Evolutionary conservation across 2,797 vertebrate genomes (phyloP), one percentile per base, ranked within the genome.

Genomic region (Molossus alvarezi): DNA sequence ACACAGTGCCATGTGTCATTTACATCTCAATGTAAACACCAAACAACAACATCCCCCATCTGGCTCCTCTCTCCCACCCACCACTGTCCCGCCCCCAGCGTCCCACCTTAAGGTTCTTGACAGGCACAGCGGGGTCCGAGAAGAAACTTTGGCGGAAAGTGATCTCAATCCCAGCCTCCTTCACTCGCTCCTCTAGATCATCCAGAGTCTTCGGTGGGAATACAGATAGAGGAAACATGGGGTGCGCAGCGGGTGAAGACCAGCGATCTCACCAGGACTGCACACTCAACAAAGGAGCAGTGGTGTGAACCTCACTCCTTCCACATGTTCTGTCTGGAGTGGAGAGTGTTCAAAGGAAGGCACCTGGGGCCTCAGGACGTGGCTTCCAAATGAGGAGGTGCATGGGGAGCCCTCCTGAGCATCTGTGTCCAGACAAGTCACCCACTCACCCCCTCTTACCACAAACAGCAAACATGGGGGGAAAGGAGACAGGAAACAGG

Each of bases 141-240:
- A 99, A 99, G 98, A 99, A 99, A 96, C 99, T 99, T 98, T 99
- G 99, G 37, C 99, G 99, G 97, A 99, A 99, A 41, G 99, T 99
- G 98, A 99, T 99, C 98, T 99, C 99, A 14, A 99, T 99, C 33
- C 99, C 99, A 5, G 99, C 99, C 97, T 99, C 99, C 97, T 99
- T 99, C 97, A 98, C 98, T 88, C 99, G 98, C 96, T 99, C 98
- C 97, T 99, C 99, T 95, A 99, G 98, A 98, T 99, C 99, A 57
- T 99, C 99, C 97, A 99, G 98, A 69, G 99, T 99, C 99, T 99
- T 97, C 23, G 45, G 80, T 55, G 20, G 53, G 48, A 71, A 92
- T 6, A 57, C 94, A 12, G 90, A 53, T 0, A 82, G 62, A 62
- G 79, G 37, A 80, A 73, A 93, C 7, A 41, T 20, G 14, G 71